Evolutionary conservation across 2,888 invertebrate genomes (phyloP), one percentile per base, ranked within the genome.

Genomic region (Cosmorhoe ocellata): DNA sequence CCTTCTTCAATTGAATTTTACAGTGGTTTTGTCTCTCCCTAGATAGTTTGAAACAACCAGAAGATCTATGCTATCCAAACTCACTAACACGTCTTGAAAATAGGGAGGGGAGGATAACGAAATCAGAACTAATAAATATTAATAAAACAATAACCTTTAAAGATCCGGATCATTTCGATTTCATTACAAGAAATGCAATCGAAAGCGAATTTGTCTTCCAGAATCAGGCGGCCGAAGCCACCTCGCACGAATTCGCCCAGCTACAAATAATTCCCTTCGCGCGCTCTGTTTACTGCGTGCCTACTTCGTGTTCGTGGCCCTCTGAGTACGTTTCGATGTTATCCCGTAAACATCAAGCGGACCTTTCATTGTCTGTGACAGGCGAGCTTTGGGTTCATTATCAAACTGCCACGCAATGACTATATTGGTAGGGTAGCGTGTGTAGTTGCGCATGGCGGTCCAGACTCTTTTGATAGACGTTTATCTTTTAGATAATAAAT

Each of bases 221-320:
- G 50, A 40, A 37, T 34, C 18, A 22, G 42, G 38, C n/a, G n/a
- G 28, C 12, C 32, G 27, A n/a, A n/a, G n/a, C n/a, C n/a, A n/a
- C 71, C 68, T 63, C 27, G 51, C 45, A 56, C 58, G 59, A 64
- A 73, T 66, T 69, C 72, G 64, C 46, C 71, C 74, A 66, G 63
- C 72, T 74, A 73, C 71, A 73, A 71, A 75, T 74, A 76, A 79
- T 74, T 72, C 67, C 67, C 64, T 70, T 64, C 64, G 67, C 63
- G 67, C 69, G 73, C 75, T 77, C 76, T 78, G 74, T 77, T 79
- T 78, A 66, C 66, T 65, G 58, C 62, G 63, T 60, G 58, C 62
- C 62, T 60, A 66, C 63, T 67, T 57, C 50, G 58, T 51, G 63
- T 51, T 56, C 12, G 41, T 32, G 57, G 63, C 52, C 56, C 57